Conservation (phyloP, 2,113 vertebrate species). For the Pandion haliaetus region DNA sequence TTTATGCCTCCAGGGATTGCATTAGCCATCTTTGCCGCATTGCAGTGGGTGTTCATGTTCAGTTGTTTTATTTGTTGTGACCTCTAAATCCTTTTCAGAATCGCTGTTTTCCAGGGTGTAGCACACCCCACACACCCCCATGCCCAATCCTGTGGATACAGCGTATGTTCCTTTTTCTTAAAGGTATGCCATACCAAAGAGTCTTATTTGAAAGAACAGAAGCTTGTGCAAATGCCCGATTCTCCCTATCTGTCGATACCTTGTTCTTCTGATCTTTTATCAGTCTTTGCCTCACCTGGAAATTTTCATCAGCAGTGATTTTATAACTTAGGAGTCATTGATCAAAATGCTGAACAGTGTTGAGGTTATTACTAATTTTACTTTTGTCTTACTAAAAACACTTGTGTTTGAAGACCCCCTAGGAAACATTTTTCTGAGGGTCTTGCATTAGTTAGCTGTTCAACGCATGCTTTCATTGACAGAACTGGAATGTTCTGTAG, state of each 20-base stretch:
- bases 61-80: neutral
- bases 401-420: neutral
- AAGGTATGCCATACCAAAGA: neutral
- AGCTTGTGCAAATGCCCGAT: neutral
- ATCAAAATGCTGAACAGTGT: neutral
- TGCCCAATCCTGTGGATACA: neutral
- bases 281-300: neutral
- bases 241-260: neutral
- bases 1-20: neutral
- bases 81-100: neutral
- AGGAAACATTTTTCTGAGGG: neutral
- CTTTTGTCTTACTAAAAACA: neutral
- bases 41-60: neutral
- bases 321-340: neutral
- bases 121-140: too few species aligned
- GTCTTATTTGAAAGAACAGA: neutral
- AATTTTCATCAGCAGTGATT: neutral
- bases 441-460: neutral
- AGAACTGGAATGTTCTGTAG: neutral
- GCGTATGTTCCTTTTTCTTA: neutral
- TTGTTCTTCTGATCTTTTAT: neutral
- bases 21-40: neutral
- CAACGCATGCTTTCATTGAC: neutral
- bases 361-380: neutral
- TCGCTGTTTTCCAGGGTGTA: neutral